Evolutionary conservation across 2,797 vertebrate species (phyloP).

Genomic region (Geotrypetes seraphini): DNA sequence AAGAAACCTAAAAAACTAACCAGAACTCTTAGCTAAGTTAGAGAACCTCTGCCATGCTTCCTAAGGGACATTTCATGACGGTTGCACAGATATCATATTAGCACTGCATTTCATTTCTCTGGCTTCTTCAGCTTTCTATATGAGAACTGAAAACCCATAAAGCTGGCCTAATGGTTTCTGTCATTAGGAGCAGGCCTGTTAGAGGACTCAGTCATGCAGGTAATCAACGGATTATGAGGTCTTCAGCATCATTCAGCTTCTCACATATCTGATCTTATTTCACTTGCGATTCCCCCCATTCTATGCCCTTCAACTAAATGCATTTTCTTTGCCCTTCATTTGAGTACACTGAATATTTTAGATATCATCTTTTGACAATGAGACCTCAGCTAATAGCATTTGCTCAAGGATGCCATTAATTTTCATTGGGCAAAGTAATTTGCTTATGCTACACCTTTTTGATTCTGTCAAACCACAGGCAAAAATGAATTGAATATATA

Average conservation of each 20-base stretch:
- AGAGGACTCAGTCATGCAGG: neutral
- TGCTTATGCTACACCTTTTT: too few species aligned
- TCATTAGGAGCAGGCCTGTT: neutral
- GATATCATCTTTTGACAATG: too few species aligned
- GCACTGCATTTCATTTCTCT: constrained; percentile 1
- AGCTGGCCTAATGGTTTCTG: neutral
- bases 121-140: constrained; percentile 1
- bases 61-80: too few species aligned
- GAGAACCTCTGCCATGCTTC: too few species aligned
- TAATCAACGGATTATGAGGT: constrained; percentile 4
- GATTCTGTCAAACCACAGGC: too few species aligned
- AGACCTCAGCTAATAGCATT: too few species aligned
- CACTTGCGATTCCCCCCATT: neutral
- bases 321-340: constrained; percentile 3
- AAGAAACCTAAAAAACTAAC: too few species aligned
- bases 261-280: constrained; percentile 4
- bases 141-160: constrained; percentile 6
- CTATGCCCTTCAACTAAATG: neutral
- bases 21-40: too few species aligned
- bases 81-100: neutral
- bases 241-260: neutral
- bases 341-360: neutral
- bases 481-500: too few species aligned
- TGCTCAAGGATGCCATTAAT: too few species aligned
- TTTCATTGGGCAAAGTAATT: too few species aligned